A percentile compares a stretch with the other conserved stretches of the same genome.
Conservation (phyloP, 2,113 vertebrate species). For the Megaceryle torquata region DNA sequence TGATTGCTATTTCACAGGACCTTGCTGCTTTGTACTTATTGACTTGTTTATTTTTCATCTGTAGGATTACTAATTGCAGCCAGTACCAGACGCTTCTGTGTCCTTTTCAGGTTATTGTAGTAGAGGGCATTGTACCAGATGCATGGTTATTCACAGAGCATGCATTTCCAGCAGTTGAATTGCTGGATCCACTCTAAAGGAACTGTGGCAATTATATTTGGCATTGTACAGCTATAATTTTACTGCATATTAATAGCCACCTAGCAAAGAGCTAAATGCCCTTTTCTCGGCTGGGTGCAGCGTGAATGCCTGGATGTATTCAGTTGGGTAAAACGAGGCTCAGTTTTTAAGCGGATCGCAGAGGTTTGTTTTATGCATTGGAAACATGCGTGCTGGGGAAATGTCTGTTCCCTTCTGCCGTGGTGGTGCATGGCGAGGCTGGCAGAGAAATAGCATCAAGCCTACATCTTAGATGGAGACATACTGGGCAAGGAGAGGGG, state of each 20-base stretch:
- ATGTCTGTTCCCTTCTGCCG: not conserved
- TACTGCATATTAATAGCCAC: constrained; percentile 71
- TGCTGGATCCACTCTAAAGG: constrained; percentile 61
- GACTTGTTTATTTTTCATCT: constrained; percentile 50
- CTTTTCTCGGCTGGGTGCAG: constrained; percentile 52
- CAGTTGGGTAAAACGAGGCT: not conserved
- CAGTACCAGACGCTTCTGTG: not conserved
- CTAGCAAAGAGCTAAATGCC: constrained; percentile 66
- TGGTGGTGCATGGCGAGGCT: not conserved
- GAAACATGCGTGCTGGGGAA: not conserved
- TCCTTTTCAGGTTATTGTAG: constrained; percentile 57
- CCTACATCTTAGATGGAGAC: not conserved
- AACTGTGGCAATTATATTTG: constrained; percentile 65
- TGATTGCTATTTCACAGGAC: not conserved
- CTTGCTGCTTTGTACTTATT: not conserved
- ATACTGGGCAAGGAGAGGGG: not conserved
- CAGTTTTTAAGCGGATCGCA: not conserved
- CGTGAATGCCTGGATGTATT: not conserved
- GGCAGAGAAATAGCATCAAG: not conserved
- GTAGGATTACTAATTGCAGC: constrained; percentile 40
- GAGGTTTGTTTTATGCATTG: not conserved
- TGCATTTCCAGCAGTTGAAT: constrained; percentile 59
- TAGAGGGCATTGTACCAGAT: constrained; percentile 28
- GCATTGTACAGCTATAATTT: constrained; percentile 70
- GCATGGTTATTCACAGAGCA: constrained; percentile 38